Evolutionary conservation across 2,797 vertebrate genomes (phyloP), one percentile per base, ranked within the genome.

Genomic region (Sebastes itinus): DNA sequence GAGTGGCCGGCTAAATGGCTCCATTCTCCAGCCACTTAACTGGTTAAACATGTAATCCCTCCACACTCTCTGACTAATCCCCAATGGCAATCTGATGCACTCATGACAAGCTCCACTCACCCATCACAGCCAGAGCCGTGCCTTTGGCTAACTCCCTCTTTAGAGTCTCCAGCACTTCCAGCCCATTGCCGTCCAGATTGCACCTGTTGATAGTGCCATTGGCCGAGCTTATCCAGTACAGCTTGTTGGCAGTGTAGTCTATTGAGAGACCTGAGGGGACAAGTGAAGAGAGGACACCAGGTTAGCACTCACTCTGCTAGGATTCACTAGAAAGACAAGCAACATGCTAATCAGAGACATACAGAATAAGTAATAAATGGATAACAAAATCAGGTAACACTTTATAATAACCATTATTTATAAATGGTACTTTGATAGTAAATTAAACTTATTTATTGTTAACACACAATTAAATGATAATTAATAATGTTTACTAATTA

Each of bases 161-260:
- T 93, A 98, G 96, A 87, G 96, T 95, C 88, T 99, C 98, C 90
- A 99, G 97, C 91, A 98, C 97, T 95, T 99, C 99, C 89, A 99
- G 96, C 82, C 96, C 96, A 58, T 95, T 95, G 84, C 99, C 99
- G 18, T 99, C 98, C 92, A 99, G 93, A 96, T 96, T 98, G 94
- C 99, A 99, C 95, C 98, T 97, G 91, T 99, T 99, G 96, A 99
- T 98, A 82, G 98, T 99, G 93, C 97, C 96, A 87, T 99, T 99
- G 95, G 97, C 96, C 1, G 98, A 98, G 94, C 98, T 99, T 91
- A 99, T 98, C 99, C 99, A 99, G 94, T 99, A 99, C 67, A 99
- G 95, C 88, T 98, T 99, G 94, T 96, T 98, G 90, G 98, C 96
- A 72, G 94, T 83, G 82, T 97, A 97, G 95, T 99, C 99, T 93